These are phyloP conservation scores for Olivierus martensii DNA, from an alignment of 1,140 invertebrate species.

Conservation along the genomic window DNA sequence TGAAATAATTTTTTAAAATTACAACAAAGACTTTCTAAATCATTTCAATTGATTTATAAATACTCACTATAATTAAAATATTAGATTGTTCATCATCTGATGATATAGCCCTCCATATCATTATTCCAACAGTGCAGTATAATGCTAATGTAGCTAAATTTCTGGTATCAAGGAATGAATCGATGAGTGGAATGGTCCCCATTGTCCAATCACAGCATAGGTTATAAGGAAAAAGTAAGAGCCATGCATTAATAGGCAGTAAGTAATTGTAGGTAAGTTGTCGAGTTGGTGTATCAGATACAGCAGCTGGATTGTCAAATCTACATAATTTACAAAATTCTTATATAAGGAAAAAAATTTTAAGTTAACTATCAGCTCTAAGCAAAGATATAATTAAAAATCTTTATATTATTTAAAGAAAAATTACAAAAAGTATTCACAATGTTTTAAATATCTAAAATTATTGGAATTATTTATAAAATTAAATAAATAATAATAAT, in stretches of 20 bases:
- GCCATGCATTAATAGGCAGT: slow-evolving; percentile 75
- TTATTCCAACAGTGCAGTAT: slow-evolving; percentile 42
- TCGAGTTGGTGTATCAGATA: slow-evolving; percentile 54
- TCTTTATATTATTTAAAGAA: no score
- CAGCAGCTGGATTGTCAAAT: slow-evolving; percentile 86
- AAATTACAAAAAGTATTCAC: no score
- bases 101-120: slow-evolving; percentile 6
- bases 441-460: no score
- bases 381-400: no score
- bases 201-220: slow-evolving; percentile 98
- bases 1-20: no score
- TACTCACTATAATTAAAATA: slow-evolving; percentile 4
- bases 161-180: slow-evolving; percentile 58
- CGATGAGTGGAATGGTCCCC: slow-evolving; percentile 81
- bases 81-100: slow-evolving; percentile 7
- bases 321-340: slow-evolving; percentile 33
- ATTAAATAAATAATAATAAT: no score
- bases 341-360: neutral
- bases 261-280: slow-evolving; percentile 91
- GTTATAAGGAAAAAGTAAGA: slow-evolving; percentile 72
- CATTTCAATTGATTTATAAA: no score
- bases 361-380: no score
- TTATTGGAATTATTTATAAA: no score
- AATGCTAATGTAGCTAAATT: slow-evolving; percentile 67
- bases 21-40: no score